These are phyloP conservation scores for Trypoxylon attenuatum DNA, from an alignment of 2,888 invertebrate genomes.

Conservation along the genomic window DNA sequence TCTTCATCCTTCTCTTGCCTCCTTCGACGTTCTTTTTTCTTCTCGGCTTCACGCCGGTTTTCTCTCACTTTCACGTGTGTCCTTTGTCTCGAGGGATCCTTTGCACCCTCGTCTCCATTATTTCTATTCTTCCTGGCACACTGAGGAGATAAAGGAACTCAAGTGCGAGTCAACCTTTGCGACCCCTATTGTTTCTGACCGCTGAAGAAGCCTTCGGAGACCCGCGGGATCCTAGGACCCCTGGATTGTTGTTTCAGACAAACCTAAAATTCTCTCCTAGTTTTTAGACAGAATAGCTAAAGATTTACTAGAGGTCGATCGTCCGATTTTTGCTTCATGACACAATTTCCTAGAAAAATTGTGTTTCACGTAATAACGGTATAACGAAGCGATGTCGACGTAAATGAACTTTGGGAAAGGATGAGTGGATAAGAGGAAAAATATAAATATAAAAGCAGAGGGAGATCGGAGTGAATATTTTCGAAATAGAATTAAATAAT, in stretches of 20 bases:
- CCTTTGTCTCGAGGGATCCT: constrained; percentile 25
- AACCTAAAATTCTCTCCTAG: neutral
- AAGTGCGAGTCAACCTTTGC: constrained; percentile 33
- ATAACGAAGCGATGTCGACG: too few relatives aligned
- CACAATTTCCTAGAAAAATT: too few relatives aligned
- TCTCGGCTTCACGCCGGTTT: neutral
- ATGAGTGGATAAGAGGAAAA: too few relatives aligned
- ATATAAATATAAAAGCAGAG: too few relatives aligned
- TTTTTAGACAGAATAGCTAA: too few relatives aligned
- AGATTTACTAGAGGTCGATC: too few relatives aligned
- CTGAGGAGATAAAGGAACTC: constrained; percentile 26
- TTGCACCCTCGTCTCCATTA: constrained; percentile 36
- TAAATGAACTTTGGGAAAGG: too few relatives aligned
- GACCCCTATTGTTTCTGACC: constrained; percentile 29
- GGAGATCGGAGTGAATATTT: too few relatives aligned
- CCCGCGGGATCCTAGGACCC: neutral
- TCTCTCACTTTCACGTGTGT: neutral
- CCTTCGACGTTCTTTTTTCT: neutral
- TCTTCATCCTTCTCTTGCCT: neutral
- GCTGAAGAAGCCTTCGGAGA: constrained; percentile 5
- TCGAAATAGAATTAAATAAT: too few relatives aligned
- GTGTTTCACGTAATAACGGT: too few relatives aligned
- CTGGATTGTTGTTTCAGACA: too few relatives aligned
- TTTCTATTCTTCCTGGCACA: constrained; percentile 9
- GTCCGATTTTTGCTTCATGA: too few relatives aligned